These are phyloP conservation scores for Drosophila cognata DNA, from an alignment of 2,888 invertebrate genomes.

Conservation along the genomic window DNA sequence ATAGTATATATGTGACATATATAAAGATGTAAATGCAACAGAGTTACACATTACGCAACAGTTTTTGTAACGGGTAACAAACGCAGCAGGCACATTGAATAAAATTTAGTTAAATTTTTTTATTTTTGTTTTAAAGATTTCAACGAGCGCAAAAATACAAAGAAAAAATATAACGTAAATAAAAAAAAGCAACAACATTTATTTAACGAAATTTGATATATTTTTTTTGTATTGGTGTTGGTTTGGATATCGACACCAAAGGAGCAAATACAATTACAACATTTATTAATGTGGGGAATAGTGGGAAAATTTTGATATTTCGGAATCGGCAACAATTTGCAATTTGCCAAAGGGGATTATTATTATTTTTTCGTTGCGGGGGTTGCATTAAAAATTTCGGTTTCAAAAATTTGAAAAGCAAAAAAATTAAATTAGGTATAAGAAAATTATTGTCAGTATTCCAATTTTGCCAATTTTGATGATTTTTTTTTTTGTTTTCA, in stretches of 20 bases:
- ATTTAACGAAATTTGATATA: slow-evolving; percentile 68
- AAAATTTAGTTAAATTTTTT: slow-evolving; percentile 42
- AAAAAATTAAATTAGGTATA: slow-evolving; percentile 37
- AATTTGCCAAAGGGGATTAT: slow-evolving; percentile 39
- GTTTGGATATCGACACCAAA: slow-evolving; percentile 71
- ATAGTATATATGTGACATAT: slow-evolving; percentile 68
- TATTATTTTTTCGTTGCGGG: slow-evolving; percentile 33
- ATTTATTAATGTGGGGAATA: slow-evolving; percentile 69
- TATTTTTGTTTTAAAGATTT: slow-evolving; percentile 45
- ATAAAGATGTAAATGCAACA: slow-evolving; percentile 75
- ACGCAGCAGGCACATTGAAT: slow-evolving; percentile 79
- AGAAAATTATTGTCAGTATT: slow-evolving; percentile 70
- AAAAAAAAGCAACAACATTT: slow-evolving; percentile 79
- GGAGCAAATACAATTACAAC: slow-evolving; percentile 80
- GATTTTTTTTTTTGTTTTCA: slow-evolving; percentile 68
- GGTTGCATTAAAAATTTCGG: slow-evolving; percentile 48
- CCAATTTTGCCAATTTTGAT: slow-evolving; percentile 82
- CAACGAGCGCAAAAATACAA: slow-evolving; percentile 77
- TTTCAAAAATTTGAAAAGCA: slow-evolving; percentile 48
- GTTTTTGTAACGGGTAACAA: slow-evolving; percentile 75
- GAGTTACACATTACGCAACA: slow-evolving; percentile 78
- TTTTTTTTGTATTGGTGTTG: slow-evolving; percentile 53
- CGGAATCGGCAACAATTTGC: slow-evolving; percentile 52
- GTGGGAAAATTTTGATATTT: slow-evolving; percentile 43
- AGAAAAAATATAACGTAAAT: slow-evolving; percentile 44